phyloP scores from a whole-genome alignment of 1,140 invertebrate species.

The Aphelenchoides fujianensis region DNA sequence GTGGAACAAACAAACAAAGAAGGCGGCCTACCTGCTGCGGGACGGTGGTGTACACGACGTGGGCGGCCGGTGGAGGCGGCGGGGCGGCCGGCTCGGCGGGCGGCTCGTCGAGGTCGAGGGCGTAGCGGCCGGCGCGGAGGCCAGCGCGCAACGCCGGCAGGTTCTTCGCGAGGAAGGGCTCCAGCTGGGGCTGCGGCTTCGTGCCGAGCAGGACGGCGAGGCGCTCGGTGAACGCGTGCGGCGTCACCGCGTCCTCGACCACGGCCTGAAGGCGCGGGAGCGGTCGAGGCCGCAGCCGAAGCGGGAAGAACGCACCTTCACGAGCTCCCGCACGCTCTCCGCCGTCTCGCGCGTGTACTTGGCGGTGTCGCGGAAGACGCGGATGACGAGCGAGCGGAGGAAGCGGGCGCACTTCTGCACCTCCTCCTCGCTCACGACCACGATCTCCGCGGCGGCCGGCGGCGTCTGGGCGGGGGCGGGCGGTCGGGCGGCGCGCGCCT shows the following conservation, averaged over 20 bases:
- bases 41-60: neutral
- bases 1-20: too few relatives aligned
- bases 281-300: neutral
- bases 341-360: neutral
- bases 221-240: neutral
- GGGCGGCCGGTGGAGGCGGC: neutral
- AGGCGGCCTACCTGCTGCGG: too few relatives aligned
- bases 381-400: neutral
- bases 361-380: neutral
- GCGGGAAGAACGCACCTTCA: neutral
- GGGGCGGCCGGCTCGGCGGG: neutral
- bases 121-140: neutral
- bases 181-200: slow-evolving; percentile 1
- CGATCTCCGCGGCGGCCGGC: too few relatives aligned
- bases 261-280: neutral
- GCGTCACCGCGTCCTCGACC: neutral
- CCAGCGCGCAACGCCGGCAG: neutral
- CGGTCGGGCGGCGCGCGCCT: too few relatives aligned
- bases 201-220: neutral
- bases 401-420: neutral
- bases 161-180: slow-evolving; percentile 1
- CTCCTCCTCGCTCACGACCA: neutral
- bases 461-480: too few relatives aligned
- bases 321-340: neutral
- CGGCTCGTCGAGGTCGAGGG: neutral